A percentile compares a stretch with the other conserved stretches of the same genome.
phyloP scores from a whole-genome alignment of 2,113 vertebrate genomes.

The Regulus satrapa region DNA sequence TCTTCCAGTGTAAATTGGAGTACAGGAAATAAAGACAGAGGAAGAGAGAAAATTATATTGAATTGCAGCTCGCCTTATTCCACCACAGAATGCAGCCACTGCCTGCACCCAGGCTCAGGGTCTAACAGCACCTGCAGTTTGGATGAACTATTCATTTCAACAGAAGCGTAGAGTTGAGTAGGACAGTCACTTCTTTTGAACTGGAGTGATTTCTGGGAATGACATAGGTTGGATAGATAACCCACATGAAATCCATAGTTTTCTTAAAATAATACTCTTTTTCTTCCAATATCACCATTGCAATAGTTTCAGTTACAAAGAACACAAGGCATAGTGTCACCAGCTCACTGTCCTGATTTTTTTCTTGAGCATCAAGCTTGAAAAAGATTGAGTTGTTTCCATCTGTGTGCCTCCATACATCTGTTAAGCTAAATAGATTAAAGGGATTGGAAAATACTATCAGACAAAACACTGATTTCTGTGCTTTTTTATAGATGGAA shows the following conservation, averaged over 20 bases:
- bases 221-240: not conserved
- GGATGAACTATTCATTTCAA: not conserved
- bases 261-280: not conserved
- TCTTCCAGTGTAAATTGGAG: not conserved
- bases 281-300: not conserved
- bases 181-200: not conserved
- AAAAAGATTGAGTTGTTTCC: slow-evolving; percentile 1
- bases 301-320: not conserved
- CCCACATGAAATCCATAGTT: not conserved
- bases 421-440: not conserved
- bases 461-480: not conserved
- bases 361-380: not conserved
- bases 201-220: not conserved
- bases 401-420: not conserved
- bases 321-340: not conserved
- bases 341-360: not conserved
- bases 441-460: not conserved
- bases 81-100: not conserved
- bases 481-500: not conserved
- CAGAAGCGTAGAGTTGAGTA: not conserved
- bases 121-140: not conserved
- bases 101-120: not conserved
- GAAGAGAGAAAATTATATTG: not conserved
- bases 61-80: not conserved
- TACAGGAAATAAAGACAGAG: not conserved